These are phyloP conservation scores for Ameiurus melas DNA, from an alignment of 2,113 vertebrate genomes.

Conservation along the genomic window DNA sequence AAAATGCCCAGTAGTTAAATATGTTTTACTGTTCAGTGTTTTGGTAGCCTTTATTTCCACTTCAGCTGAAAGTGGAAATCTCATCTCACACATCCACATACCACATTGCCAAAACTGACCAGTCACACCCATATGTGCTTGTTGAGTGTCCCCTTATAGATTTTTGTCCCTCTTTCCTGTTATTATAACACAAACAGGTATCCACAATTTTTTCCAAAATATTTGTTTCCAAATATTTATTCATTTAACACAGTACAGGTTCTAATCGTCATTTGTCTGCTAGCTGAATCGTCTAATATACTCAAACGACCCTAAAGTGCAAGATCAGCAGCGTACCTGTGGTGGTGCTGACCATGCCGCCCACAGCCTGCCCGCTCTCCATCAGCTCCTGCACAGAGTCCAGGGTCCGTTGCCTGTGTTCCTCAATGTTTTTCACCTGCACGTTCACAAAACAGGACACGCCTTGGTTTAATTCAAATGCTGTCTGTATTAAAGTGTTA, in stretches of 20 bases:
- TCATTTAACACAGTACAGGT: not conserved
- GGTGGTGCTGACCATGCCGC: constrained; percentile 97
- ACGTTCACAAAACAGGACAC: constrained; percentile 24
- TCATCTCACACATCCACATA: not conserved
- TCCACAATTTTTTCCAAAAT: too few species aligned
- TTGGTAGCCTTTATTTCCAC: too few species aligned
- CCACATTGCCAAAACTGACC: not conserved
- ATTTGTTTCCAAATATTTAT: not conserved
- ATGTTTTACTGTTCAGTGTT: not conserved
- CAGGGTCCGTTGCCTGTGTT: constrained; percentile 88
- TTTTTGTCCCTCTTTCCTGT: not conserved
- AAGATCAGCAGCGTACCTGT: constrained; percentile 76
- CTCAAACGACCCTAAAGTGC: not conserved
- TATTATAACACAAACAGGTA: not conserved
- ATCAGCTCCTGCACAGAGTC: constrained; percentile 96
- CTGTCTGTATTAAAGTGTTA: not conserved
- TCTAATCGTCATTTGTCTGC: not conserved
- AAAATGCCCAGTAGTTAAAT: not conserved
- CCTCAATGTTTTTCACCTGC: constrained; percentile 97
- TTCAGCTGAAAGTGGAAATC: not conserved
- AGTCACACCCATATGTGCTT: not conserved
- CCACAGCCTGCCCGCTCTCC: constrained; percentile 97
- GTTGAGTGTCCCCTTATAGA: not conserved
- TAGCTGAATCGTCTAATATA: not conserved
- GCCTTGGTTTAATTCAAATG: not conserved